Base-by-base conservation (phyloP, 1,140 invertebrate species). In the Gonioctena quinquepunctata region DNA sequence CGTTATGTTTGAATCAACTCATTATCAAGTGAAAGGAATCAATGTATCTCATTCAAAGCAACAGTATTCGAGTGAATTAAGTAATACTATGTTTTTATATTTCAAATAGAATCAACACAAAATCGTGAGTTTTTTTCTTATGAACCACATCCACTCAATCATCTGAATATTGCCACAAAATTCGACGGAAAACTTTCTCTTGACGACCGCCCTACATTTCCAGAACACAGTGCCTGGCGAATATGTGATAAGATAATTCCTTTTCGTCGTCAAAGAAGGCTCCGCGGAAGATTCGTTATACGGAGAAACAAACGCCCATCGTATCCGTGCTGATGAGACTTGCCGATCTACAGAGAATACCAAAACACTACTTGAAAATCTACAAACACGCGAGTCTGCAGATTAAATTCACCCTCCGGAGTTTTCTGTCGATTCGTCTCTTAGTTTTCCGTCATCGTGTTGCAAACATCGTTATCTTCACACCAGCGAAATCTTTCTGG, bases 311-410 rank as follows among this genome's bases (percentile, higher is more conserved):
- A 69, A 71, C 63, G 61, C 64, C 68, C 65, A 62, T 71, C 33
- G 33, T 4, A 42, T 2, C 13, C 33, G 33, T 42, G 33, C 74
- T 77, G 76, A 79, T 77, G 77, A 80, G 75, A 74, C 67, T 69
- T 69, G 73, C 71, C 75, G 70, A 81, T 73, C 75, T 67, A 67
- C 65, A 19, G 74, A 72, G 80, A 82, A 82, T 82, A 82, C 79
- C 76, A 76, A 82, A 81, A 82, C 77, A 80, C 79, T 79, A 81
- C 79, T 82, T 80, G 79, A 79, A 80, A 81, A 81, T 79, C 80
- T 77, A 77, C 78, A 77, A 78, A 80, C 77, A 81, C 71, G 67
- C 76, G 28, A 71, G 69, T 63, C 28, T 63, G 74, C 71, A 80
- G 80, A 82, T 81, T 82, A 81, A 82, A 81, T 80, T 82, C 79